These are phyloP conservation scores for Microtus montanus DNA, from an alignment of 2,113 vertebrate species.

Conservation along the genomic window DNA sequence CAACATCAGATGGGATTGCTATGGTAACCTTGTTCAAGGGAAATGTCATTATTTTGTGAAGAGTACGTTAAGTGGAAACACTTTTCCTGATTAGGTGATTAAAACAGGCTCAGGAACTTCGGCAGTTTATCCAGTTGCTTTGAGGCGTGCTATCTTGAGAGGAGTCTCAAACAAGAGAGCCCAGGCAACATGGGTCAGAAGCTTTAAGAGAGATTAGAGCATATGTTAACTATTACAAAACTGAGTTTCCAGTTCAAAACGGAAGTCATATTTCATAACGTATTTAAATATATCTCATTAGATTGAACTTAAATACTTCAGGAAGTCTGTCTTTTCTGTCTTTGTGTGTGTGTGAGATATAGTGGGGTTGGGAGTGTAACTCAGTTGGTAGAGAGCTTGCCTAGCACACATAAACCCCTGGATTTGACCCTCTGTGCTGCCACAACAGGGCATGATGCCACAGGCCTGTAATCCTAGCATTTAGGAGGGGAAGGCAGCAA, in stretches of 20 bases:
- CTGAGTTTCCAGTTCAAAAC: background rate
- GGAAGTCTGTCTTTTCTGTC: background rate
- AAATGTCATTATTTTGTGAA: background rate
- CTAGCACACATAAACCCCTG: background rate
- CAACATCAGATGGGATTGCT: background rate
- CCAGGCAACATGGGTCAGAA: background rate
- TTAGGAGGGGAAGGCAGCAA: background rate
- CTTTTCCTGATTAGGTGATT: background rate
- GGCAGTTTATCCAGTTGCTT: background rate
- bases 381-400: background rate
- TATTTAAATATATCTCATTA: background rate
- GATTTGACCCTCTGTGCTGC: background rate
- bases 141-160: background rate
- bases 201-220: background rate
- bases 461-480: background rate
- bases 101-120: background rate
- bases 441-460: too few species aligned
- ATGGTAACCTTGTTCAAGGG: background rate
- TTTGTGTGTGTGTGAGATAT: too few species aligned
- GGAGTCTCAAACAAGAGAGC: background rate
- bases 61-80: background rate
- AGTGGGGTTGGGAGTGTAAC: background rate
- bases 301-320: background rate
- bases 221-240: slow-evolving; percentile 18
- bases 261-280: background rate